Evolutionary conservation across 2,888 invertebrate species (phyloP).

Genomic region (Plagiodera versicolora): DNA sequence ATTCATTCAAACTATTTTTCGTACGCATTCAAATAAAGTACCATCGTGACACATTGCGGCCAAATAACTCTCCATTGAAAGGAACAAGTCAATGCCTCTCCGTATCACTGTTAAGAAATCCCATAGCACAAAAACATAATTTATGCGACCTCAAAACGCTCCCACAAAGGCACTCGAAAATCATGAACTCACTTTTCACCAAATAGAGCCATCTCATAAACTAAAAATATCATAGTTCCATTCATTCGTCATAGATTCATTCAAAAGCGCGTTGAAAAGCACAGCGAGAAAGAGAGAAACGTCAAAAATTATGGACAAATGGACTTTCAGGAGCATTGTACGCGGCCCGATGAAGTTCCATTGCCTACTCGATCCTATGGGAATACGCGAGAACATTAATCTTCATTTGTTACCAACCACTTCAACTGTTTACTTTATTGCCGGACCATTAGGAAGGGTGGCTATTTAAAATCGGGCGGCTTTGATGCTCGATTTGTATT

Average conservation of each 20-base stretch:
- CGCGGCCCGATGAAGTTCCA: conserved; percentile 34
- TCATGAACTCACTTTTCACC: conserved; percentile 34
- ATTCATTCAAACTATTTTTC: neutral
- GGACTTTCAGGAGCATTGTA: conserved; percentile 38
- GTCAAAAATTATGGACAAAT: conserved; percentile 51
- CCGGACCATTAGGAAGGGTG: conserved; percentile 44
- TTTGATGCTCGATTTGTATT: conserved; percentile 17
- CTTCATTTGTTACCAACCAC: conserved; percentile 56
- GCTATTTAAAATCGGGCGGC: conserved; percentile 39
- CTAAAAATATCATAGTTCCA: conserved; percentile 45
- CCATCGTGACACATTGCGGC: conserved; percentile 45
- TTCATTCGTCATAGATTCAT: conserved; percentile 41
- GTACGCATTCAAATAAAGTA: conserved; percentile 26
- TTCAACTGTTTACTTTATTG: conserved; percentile 52
- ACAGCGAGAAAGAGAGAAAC: conserved; percentile 46
- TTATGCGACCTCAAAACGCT: conserved; percentile 51
- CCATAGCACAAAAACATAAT: conserved; percentile 41
- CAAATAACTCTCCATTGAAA: conserved; percentile 39
- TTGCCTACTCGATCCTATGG: conserved; percentile 43
- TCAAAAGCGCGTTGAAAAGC: conserved; percentile 44
- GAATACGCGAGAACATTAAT: conserved; percentile 51
- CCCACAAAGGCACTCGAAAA: conserved; percentile 41
- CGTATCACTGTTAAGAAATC: conserved; percentile 20
- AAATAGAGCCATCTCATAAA: conserved; percentile 48
- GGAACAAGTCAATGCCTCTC: conserved; percentile 26